phyloP scores from a whole-genome alignment of 2,113 vertebrate species.

The Monopterus albus region DNA sequence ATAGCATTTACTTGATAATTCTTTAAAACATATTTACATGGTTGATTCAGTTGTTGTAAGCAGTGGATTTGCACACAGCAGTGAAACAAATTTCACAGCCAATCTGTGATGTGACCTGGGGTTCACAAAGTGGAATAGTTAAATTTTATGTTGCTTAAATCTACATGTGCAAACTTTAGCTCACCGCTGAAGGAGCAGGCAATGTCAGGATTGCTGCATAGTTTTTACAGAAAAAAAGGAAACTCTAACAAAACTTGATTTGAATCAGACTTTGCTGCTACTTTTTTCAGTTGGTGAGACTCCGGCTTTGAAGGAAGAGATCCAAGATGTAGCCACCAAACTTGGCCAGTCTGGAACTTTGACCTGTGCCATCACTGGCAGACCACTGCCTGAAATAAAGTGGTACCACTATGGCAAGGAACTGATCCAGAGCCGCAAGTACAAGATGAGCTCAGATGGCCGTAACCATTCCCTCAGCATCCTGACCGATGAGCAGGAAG shows the following conservation, averaged over 20 bases:
- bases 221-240: background rate
- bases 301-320: conserved; percentile 90
- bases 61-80: background rate
- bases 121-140: background rate
- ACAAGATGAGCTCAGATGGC: conserved; percentile 98
- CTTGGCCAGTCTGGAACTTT: conserved; percentile 92
- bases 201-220: background rate
- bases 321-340: conserved; percentile 92
- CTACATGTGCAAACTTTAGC: background rate
- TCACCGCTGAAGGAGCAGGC: background rate
- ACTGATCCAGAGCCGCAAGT: conserved; percentile 95
- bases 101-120: background rate
- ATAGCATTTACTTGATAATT: too few relatives aligned
- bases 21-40: too few relatives aligned
- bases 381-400: conserved; percentile 97
- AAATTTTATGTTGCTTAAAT: background rate
- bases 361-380: conserved; percentile 92
- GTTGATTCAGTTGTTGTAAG: background rate
- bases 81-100: background rate
- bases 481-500: conserved; percentile 96
- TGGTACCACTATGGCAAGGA: conserved; percentile 98
- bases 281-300: conserved; percentile 91
- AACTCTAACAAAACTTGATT: background rate
- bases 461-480: conserved; percentile 93
- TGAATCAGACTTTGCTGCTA: conserved; percentile 14